These are phyloP conservation scores for Pavo muticus DNA, from an alignment of 2,113 vertebrate genomes.

Conservation along the genomic window DNA sequence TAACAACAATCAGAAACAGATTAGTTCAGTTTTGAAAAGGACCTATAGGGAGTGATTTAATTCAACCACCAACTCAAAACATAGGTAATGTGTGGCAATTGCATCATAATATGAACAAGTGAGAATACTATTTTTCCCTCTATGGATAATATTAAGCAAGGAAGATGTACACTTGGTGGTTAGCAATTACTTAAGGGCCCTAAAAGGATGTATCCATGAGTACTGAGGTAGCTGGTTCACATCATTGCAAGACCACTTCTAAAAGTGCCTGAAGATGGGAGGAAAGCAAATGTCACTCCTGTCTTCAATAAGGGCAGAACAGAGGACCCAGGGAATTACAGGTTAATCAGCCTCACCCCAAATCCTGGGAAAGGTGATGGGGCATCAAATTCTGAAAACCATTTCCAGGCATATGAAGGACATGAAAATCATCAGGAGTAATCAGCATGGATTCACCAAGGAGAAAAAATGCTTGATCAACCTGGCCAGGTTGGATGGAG, in stretches of 20 bases:
- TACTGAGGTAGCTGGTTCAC: neutral
- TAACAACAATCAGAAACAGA: neutral
- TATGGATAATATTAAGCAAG: neutral
- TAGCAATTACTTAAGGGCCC: neutral
- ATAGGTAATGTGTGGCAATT: neutral
- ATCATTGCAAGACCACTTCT: neutral
- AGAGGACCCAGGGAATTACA: neutral
- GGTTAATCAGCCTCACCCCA: neutral
- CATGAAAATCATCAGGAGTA: neutral
- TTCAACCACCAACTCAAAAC: neutral
- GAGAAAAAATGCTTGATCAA: too few relatives aligned
- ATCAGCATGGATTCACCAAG: neutral
- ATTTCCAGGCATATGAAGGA: neutral
- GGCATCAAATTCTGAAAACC: neutral
- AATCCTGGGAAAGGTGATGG: neutral
- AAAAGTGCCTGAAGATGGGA: neutral
- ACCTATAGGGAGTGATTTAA: rapidly evolving
- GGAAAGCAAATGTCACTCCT: neutral
- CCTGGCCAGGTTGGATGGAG: neutral
- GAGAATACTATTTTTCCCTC: neutral
- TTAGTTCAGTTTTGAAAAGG: neutral
- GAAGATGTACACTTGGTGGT: neutral
- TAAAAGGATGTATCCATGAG: neutral
- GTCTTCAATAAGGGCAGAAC: neutral
- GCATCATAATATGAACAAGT: neutral